Evolutionary conservation across 2,888 invertebrate species (phyloP).

Genomic region (Antheraea assamensis): DNA sequence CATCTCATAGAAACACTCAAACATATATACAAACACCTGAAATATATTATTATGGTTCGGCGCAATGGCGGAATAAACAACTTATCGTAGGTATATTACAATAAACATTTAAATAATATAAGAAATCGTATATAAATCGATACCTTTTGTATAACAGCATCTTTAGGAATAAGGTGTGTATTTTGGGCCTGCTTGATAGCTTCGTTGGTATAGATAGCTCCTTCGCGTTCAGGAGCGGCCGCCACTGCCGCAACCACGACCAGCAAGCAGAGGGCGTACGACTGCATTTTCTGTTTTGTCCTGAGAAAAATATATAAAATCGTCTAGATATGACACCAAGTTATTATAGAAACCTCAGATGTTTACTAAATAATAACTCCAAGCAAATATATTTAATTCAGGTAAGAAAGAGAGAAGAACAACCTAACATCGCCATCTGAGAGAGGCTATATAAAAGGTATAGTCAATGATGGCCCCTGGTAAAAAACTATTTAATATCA

Average conservation of each 20-base stretch:
- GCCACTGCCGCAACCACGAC: slow-evolving; percentile 73
- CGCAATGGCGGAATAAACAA: no score
- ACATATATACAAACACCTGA: no score
- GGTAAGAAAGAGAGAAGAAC: no score
- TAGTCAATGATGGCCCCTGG: no score
- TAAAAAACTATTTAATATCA: no score
- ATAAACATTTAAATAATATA: neutral
- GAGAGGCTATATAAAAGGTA: no score
- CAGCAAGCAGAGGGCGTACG: slow-evolving; percentile 65
- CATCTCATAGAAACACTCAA: no score
- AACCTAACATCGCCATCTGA: no score
- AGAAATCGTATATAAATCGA: neutral
- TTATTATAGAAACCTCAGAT: neutral
- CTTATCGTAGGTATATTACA: no score
- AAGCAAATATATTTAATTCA: no score
- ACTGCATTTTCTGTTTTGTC: slow-evolving; percentile 52
- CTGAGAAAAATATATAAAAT: neutral
- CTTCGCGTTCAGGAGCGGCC: slow-evolving; percentile 88
- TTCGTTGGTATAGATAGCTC: slow-evolving; percentile 91
- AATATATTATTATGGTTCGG: no score
- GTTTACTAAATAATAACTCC: neutral
- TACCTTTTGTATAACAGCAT: slow-evolving; percentile 93
- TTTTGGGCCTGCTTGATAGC: slow-evolving; percentile 94
- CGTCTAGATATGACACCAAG: neutral
- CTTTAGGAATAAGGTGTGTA: slow-evolving; percentile 92